Base-by-base conservation (phyloP, 2,888 invertebrate species). In the Zeuzera pyrina region DNA sequence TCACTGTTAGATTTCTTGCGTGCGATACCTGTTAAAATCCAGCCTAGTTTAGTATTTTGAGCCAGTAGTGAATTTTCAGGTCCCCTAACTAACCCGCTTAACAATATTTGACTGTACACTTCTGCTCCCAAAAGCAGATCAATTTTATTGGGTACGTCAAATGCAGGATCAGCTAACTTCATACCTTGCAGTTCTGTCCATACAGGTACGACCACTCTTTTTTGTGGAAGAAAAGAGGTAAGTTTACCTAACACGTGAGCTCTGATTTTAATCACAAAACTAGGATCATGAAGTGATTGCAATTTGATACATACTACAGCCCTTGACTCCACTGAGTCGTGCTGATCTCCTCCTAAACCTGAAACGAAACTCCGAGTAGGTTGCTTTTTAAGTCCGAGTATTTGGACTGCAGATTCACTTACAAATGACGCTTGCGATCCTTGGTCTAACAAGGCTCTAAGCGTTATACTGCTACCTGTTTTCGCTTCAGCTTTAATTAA, bases 21-120 rank as follows among this genome's bases (percentile, higher is more conserved):
- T n/a, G n/a, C n/a, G n/a, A n/a, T n/a, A 8, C 45, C 47, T 5
- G 47, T 43, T 5, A 47, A 15, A 8, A 48, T 38, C 45, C 48
- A 48, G 11, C 43, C 44, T 0, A 45, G 30, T 8, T 29, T 15
- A 2, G 48, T 41, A 5, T 38, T 32, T 31, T 45, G 43, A 1
- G 43, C 47, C 7, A 40, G 30, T 10, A 29, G 19, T 6, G 38
- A 10, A 13, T 37, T 37, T 2, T 12, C 2, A 3, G 39, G 34
- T 12, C 31, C 16, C 26, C 16, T 39, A 4, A 37, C 23, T 12
- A 47, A 12, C 3, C 43, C 47, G 15, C 35, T 33, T 28, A 29
- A 21, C 1, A 47, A 3, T 2, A 45, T 34, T 7, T 30, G 25
- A 11, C 37, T 19, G 24, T 36, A 38, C 3, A 40, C 27, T 7